Evolutionary conservation across 2,113 vertebrate species (phyloP).

Genomic region (Dromas ardeola): DNA sequence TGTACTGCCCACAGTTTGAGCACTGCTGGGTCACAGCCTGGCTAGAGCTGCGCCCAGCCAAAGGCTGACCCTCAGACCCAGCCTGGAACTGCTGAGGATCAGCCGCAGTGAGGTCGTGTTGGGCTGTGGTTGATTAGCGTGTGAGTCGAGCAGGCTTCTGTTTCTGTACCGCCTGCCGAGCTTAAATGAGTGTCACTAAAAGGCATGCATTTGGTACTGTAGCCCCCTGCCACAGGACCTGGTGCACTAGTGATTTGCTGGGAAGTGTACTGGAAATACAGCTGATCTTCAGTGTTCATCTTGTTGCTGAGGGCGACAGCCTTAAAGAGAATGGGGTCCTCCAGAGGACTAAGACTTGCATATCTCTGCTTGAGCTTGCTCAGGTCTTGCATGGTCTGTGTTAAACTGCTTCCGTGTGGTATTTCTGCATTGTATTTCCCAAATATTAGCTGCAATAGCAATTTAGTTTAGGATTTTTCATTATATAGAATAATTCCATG

Average conservation of each 20-base stretch:
- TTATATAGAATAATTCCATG: not conserved
- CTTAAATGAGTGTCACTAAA: not conserved
- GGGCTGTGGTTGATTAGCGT: not conserved
- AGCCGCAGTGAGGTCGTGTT: not conserved
- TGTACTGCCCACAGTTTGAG: not conserved
- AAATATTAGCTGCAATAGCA: not conserved
- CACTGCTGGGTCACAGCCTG: not conserved
- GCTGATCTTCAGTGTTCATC: not conserved
- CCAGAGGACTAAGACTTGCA: not conserved
- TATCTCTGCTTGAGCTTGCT: not conserved
- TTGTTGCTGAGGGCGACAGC: not conserved
- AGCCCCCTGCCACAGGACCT: not conserved
- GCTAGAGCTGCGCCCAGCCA: not conserved
- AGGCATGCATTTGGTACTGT: not conserved
- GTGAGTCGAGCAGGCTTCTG: not conserved
- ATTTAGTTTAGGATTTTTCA: not conserved
- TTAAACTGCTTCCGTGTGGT: not conserved
- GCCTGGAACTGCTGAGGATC: not conserved
- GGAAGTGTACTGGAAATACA: not conserved
- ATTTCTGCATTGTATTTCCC: not conserved
- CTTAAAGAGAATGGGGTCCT: not conserved
- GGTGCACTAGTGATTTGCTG: not conserved
- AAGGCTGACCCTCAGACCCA: not conserved
- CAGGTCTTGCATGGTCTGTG: not conserved
- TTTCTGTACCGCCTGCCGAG: not conserved